Percentiles rank a stretch among this genome's conserved stretches.
Conservation (phyloP, 2,888 invertebrate genomes). For the Machimus rusticus region DNA sequence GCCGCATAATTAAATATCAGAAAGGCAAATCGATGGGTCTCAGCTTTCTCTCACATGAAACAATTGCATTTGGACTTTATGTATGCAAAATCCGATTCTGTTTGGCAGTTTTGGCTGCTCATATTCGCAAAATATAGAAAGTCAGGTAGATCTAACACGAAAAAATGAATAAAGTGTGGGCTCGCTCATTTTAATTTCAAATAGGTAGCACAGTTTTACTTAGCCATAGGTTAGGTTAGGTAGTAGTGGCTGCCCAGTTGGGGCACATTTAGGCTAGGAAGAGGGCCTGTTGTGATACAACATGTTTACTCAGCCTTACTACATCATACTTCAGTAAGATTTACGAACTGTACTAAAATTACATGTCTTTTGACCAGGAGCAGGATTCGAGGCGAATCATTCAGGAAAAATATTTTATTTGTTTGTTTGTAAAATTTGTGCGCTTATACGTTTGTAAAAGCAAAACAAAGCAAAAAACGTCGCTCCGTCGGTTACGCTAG, state of each 20-base stretch:
- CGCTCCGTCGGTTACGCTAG: no score
- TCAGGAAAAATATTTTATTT: no score
- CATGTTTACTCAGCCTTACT: no score
- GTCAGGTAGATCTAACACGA: neutral
- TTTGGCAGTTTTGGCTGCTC: neutral
- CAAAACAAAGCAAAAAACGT: no score
- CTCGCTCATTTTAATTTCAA: conserved; percentile 2
- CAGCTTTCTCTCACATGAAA: neutral
- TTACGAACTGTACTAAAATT: neutral
- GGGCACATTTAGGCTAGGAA: no score
- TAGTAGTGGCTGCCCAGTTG: no score
- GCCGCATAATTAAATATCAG: neutral
- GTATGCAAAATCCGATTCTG: neutral
- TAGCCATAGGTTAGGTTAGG: no score
- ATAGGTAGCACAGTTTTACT: neutral
- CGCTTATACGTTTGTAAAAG: no score
- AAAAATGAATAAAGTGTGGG: neutral
- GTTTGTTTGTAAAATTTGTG: no score
- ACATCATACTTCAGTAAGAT: no score
- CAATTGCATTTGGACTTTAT: neutral
- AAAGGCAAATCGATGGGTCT: neutral
- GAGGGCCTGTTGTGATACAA: no score
- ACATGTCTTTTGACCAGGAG: neutral
- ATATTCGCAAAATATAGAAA: neutral
- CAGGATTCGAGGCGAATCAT: no score